These are phyloP conservation scores for Poecilia picta DNA, from an alignment of 2,797 vertebrate species.

Conservation along the genomic window DNA sequence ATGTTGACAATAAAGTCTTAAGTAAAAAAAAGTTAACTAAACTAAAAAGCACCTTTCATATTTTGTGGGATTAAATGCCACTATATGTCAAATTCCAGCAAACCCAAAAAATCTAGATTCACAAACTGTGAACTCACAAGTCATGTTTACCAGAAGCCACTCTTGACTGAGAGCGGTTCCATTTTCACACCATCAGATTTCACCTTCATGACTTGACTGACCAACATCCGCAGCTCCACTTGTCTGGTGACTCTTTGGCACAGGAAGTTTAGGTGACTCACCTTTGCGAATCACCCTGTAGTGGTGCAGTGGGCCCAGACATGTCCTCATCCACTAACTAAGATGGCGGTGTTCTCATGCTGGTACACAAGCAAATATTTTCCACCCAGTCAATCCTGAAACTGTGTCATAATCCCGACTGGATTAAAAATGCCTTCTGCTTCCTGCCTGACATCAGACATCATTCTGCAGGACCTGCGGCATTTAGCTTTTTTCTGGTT, in stretches of 20 bases:
- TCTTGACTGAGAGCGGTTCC: conserved; percentile 21
- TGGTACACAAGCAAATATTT: conserved; percentile 31
- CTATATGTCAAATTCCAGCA: conserved; percentile 21
- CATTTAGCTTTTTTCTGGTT: background rate
- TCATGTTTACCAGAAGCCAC: conserved; percentile 34
- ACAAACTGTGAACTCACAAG: conserved; percentile 12
- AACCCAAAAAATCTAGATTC: conserved; percentile 19
- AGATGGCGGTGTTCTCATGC: conserved; percentile 27
- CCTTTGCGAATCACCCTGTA: conserved; percentile 42
- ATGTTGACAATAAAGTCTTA: background rate
- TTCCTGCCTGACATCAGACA: conserved; percentile 26
- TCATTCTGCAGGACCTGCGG: background rate
- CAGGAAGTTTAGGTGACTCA: conserved; percentile 60
- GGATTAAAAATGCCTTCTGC: conserved; percentile 24
- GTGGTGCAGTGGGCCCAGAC: conserved; percentile 41
- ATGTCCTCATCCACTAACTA: conserved; percentile 38
- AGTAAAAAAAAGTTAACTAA: background rate
- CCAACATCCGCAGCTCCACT: conserved; percentile 12
- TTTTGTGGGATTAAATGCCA: background rate
- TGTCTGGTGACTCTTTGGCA: conserved; percentile 40
- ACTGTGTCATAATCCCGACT: conserved; percentile 18
- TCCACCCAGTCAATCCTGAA: conserved; percentile 21
- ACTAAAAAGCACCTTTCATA: background rate
- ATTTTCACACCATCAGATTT: conserved; percentile 24
- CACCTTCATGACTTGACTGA: conserved; percentile 36